phyloP scores from a whole-genome alignment of 2,888 invertebrate genomes.

The Malachius bipustulatus region DNA sequence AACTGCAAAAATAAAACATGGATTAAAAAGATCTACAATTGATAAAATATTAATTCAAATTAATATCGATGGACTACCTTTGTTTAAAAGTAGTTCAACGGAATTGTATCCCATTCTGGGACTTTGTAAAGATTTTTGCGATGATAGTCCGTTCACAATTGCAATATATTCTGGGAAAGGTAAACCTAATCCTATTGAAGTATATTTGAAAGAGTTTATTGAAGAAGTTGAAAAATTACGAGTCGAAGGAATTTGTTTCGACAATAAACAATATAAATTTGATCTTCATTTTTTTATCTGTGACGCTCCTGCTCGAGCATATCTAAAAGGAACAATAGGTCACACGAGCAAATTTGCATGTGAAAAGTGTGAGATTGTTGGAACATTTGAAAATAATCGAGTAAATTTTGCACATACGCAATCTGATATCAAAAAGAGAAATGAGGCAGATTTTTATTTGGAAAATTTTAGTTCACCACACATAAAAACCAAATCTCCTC shows the following conservation, averaged over 20 bases:
- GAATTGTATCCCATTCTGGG: slow-evolving; percentile 16
- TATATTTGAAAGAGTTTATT: slow-evolving; percentile 13
- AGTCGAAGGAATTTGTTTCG: slow-evolving; percentile 4
- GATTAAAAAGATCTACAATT: slow-evolving; percentile 8
- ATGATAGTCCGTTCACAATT: slow-evolving; percentile 13
- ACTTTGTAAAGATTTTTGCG: slow-evolving; percentile 11
- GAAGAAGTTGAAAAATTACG: slow-evolving; percentile 11
- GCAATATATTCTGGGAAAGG: slow-evolving; percentile 14
- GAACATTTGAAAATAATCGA: slow-evolving; percentile 9
- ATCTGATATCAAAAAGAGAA: slow-evolving; percentile 1
- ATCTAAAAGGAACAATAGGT: slow-evolving; percentile 14
- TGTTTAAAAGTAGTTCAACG: slow-evolving; percentile 15
- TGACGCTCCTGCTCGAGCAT: slow-evolving; percentile 16
- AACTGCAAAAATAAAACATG: slow-evolving; percentile 8
- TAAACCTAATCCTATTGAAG: slow-evolving; percentile 12
- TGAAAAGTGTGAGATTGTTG: slow-evolving; percentile 15
- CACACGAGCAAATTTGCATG: slow-evolving; percentile 15
- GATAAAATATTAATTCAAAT: slow-evolving; percentile 13
- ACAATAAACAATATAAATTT: slow-evolving; percentile 9
- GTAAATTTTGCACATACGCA: not conserved
- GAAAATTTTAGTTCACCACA: not conserved
- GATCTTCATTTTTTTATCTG: slow-evolving; percentile 14
- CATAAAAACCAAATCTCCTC: not conserved
- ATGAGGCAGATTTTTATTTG: not conserved
- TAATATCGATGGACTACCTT: slow-evolving; percentile 17